Evolutionary conservation across 2,888 invertebrate genomes (phyloP).

Genomic region (Heteromyza rotundicornis): DNA sequence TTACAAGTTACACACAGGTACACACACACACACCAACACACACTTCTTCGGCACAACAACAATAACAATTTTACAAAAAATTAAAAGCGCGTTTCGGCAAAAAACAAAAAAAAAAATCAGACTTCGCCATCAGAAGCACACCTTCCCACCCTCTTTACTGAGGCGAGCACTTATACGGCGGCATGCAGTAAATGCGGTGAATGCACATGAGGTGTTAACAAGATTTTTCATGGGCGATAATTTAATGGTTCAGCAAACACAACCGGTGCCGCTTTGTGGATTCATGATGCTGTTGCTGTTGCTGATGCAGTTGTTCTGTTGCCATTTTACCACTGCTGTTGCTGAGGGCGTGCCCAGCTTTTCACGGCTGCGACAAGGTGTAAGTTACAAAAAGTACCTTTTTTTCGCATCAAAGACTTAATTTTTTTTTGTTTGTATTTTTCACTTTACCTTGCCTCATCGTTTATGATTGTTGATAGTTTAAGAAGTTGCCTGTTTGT

Average conservation of each 20-base stretch:
- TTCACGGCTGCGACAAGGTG: not conserved
- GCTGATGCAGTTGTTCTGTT: not conserved
- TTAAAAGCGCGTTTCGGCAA: not conserved
- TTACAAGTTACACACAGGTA: conserved; percentile 17
- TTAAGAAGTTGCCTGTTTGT: not conserved
- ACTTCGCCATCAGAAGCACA: not conserved
- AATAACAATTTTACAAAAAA: conserved; percentile 1
- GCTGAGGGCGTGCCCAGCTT: not conserved
- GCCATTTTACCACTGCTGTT: too few relatives aligned
- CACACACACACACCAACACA: conserved; percentile 12
- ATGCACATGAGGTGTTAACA: conserved; percentile 44
- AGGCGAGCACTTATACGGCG: not conserved
- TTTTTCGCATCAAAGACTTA: not conserved
- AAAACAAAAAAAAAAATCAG: not conserved
- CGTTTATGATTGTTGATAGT: not conserved
- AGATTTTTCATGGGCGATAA: conserved; percentile 46
- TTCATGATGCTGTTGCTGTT: conserved; percentile 6
- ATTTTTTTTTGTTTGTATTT: too few relatives aligned
- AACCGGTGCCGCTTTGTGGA: conserved; percentile 22
- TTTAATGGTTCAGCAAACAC: conserved; percentile 43
- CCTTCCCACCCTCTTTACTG: not conserved
- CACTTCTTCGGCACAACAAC: not conserved
- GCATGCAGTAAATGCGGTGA: not conserved
- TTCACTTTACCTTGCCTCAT: too few relatives aligned
- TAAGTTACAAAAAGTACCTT: not conserved